Evolutionary conservation across 2,888 invertebrate species (phyloP), one percentile per base, ranked within the genome.

Genomic region (Drosophila hamatofila): DNA sequence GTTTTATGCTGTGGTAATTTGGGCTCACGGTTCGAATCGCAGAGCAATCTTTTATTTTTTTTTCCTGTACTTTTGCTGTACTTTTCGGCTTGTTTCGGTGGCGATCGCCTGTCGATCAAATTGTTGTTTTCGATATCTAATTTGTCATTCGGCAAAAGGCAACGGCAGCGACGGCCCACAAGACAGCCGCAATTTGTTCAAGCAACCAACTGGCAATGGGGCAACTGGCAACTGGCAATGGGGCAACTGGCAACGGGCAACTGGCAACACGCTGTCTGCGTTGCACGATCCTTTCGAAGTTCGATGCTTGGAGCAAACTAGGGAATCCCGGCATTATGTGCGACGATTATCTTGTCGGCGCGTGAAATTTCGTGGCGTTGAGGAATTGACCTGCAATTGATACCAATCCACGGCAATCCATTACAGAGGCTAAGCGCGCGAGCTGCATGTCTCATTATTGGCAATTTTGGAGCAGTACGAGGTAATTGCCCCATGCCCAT

Each of bases 391-490:
- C 91, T 83, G 91, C 91, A 91, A 90, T 91, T 91, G 91, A 91
- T 91, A 88, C 90, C 90, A 89, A 89, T 90, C 87, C 88, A 80
- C 78, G 87, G 83, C 89, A 89, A 91, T 91, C 91, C 89, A 91
- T 91, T 91, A 91, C 85, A 80, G 86, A 72, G 89, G 91, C 87
- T 88, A 90, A 88, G 89, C 88, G 90, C 89, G 85, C 87, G 75
- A 87, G 88, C 89, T 90, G 89, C 91, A 91, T 91, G 92, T 91
- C 91, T 91, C 90, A 91, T 91, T 91, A 91, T 91, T 86, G 89
- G 87, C 88, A 91, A 91, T 91, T 91, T 91, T 78, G 78, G 80
- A 89, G 82, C 80, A 79, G 77, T 71, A 74, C 80, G 70, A 58
- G 72, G 89, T 81, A 87, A 87, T 87, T 88, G 86, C 72, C 70